These are phyloP conservation scores for Drosophila atripex DNA, from an alignment of 2,888 invertebrate species.

Conservation along the genomic window DNA sequence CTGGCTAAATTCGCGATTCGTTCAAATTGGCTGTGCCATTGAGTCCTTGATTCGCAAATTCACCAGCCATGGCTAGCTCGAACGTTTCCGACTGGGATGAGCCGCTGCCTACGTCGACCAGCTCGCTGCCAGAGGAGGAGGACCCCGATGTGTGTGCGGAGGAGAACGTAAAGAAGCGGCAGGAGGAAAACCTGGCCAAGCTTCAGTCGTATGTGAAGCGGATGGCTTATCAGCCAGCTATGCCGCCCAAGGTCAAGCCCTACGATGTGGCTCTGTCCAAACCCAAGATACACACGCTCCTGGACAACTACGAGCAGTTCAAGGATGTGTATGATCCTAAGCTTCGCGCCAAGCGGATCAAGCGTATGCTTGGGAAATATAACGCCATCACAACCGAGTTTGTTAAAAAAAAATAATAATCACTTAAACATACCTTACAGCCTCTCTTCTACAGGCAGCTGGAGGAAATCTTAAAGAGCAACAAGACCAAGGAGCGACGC, in stretches of 20 bases:
- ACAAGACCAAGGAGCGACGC: slow-evolving; percentile 69
- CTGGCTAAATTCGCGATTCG: slow-evolving; percentile 12
- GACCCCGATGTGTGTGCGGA: slow-evolving; percentile 59
- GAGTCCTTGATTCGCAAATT: not conserved
- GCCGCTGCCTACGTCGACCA: slow-evolving; percentile 59
- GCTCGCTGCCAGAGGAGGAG: slow-evolving; percentile 54
- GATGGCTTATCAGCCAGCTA: slow-evolving; percentile 77
- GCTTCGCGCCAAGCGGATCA: slow-evolving; percentile 69
- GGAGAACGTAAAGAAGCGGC: slow-evolving; percentile 47
- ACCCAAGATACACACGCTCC: slow-evolving; percentile 54
- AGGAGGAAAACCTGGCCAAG: slow-evolving; percentile 63
- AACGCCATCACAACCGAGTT: slow-evolving; percentile 70
- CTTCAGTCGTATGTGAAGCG: slow-evolving; percentile 71
- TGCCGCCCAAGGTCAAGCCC: slow-evolving; percentile 59
- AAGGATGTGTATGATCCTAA: slow-evolving; percentile 66
- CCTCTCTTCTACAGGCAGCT: slow-evolving; percentile 59
- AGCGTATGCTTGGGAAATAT: slow-evolving; percentile 64
- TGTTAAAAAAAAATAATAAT: slow-evolving; percentile 23
- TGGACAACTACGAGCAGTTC: slow-evolving; percentile 65
- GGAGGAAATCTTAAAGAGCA: slow-evolving; percentile 67
- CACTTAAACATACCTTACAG: not conserved
- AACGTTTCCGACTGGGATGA: slow-evolving; percentile 74
- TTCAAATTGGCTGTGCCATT: slow-evolving; percentile 12
- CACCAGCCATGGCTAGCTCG: slow-evolving; percentile 57
- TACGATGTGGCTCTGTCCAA: slow-evolving; percentile 66